Base-by-base conservation (phyloP, 2,797 vertebrate genomes). In the Eidolon dupreanum region DNA sequence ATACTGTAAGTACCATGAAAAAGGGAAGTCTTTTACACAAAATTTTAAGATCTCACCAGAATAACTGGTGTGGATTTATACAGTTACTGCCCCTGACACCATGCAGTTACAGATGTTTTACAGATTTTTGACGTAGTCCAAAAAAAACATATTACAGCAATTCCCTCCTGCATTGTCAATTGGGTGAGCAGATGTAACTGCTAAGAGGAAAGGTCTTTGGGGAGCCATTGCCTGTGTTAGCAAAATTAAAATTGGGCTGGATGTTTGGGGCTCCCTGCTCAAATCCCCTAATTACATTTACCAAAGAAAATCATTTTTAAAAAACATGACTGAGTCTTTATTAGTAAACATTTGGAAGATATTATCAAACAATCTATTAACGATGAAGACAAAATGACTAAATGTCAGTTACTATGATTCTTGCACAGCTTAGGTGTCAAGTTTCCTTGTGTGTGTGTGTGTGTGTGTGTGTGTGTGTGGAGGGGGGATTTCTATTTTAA, bases 61-160 rank as follows among this genome's bases (percentile, higher is more conserved):
- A 68, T 82, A 91, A 91, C 51, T 92, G 81, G 20, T 71, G 41
- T 22, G 17, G 43, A 74, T 71, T 95, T 93, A 88, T 71, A 31
- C 36, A 36, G 36, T 88, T 85, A 49, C 51, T 61, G 19, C 55
- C 46, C 59, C 81, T 94, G 94, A 93, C 92, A 96, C 91, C 61
- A 31, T 49, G 74, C 6, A 6, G 81, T 59, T 93, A 88, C 93
- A 84, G 95, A 97, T 84, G 81, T 93, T 97, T 97, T 88, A 73
- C 74, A 95, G 97, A 93, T 97, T 97, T 96, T 85, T 96, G 82
- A 74, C 89, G 85, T 87, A 95, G 88, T 86, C 90, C 97, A 98
- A 97, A 96, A 92, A 93, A 92, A 98, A 82, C 89, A 97, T 97
- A 95, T 93, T 96, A 95, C 63, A 96, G 66, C 79, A 87, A 28